Evolutionary conservation across 2,888 invertebrate genomes (phyloP).

Genomic region (Lithophane ornitopus): DNA sequence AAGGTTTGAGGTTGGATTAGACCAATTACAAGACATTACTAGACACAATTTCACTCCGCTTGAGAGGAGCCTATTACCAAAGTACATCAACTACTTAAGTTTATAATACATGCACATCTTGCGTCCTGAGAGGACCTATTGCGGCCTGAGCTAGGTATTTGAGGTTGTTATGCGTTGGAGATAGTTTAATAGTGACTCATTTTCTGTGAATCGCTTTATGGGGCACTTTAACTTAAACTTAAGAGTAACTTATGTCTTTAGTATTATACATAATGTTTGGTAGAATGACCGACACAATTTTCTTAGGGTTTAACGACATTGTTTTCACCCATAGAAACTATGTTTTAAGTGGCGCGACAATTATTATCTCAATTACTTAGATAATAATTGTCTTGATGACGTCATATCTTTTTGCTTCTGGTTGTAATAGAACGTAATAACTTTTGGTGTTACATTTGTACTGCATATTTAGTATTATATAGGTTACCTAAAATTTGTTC

Average conservation of each 20-base stretch:
- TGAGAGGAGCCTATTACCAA: constrained; percentile 37
- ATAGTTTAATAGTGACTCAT: background rate
- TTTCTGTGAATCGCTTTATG: constrained; percentile 1
- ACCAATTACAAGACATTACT: constrained; percentile 46
- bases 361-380: too few relatives aligned
- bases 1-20: constrained; percentile 34
- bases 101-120: constrained; percentile 46
- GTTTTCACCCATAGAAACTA: too few relatives aligned
- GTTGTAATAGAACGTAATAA: too few relatives aligned
- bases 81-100: constrained; percentile 47
- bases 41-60: constrained; percentile 25
- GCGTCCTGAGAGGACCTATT: constrained; percentile 22
- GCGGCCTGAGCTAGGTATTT: constrained; percentile 21
- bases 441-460: too few relatives aligned
- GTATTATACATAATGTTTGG: background rate
- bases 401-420: too few relatives aligned
- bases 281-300: too few relatives aligned
- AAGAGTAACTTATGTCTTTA: background rate
- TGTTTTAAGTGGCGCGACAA: too few relatives aligned
- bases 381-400: too few relatives aligned
- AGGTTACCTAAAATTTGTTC: too few relatives aligned
- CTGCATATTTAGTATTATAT: too few relatives aligned
- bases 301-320: too few relatives aligned
- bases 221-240: background rate
- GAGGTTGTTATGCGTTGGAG: constrained; percentile 17